Percentiles rank a stretch among this genome's conserved stretches.
phyloP scores from a whole-genome alignment of 2,888 invertebrate genomes.

The Anagyrus pseudococci region DNA sequence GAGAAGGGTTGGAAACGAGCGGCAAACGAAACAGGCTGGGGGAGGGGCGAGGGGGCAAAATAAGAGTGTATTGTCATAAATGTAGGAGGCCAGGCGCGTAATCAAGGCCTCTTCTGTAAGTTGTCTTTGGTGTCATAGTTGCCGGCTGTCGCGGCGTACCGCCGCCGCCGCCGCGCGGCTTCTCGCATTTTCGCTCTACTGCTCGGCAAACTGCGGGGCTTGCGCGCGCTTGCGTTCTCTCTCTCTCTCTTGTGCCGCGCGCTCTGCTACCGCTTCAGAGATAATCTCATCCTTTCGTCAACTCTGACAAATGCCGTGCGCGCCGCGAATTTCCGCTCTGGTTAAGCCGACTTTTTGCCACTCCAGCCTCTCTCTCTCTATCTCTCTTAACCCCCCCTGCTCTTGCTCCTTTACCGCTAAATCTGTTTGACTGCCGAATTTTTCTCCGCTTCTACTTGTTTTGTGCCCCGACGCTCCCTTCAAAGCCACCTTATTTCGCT shows the following conservation, averaged over 20 bases:
- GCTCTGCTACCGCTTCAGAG: constrained; percentile 39
- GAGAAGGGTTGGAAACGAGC: too few species aligned
- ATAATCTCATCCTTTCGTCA: constrained; percentile 46
- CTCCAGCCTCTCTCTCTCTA: not conserved
- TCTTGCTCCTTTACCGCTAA: not conserved
- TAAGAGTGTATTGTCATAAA: constrained; percentile 33
- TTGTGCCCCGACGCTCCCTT: constrained; percentile 8
- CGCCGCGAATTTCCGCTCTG: constrained; percentile 6
- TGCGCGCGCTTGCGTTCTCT: constrained; percentile 28
- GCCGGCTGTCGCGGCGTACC: too few species aligned
- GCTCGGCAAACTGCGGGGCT: too few species aligned
- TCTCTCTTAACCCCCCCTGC: not conserved
- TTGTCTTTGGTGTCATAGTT: constrained; percentile 38
- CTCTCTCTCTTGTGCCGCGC: constrained; percentile 2
- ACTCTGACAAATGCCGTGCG: constrained; percentile 24
- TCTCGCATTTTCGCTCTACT: constrained; percentile 1
- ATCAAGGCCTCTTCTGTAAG: constrained; percentile 44
- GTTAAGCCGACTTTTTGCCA: too few species aligned
- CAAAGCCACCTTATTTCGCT: not conserved
- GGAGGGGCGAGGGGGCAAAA: too few species aligned
- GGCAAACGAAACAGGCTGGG: too few species aligned
- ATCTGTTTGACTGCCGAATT: not conserved
- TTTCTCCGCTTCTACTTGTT: constrained; percentile 4
- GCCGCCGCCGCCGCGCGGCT: too few species aligned
- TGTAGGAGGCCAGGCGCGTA: constrained; percentile 43